Evolutionary conservation across 2,797 vertebrate species (phyloP).

Genomic region (Pterois miles): DNA sequence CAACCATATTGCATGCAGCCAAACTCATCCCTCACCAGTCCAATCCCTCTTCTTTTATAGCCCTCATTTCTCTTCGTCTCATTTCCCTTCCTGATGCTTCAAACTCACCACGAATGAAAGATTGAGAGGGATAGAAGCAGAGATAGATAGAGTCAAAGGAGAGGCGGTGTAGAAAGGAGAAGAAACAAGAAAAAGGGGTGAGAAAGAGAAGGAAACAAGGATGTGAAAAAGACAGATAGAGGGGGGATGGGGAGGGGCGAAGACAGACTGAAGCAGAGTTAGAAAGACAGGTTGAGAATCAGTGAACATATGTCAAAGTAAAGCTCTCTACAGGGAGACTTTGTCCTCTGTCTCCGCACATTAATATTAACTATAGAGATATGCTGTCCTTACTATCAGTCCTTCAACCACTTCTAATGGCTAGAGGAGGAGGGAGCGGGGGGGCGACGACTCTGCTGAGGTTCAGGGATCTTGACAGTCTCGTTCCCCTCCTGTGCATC

Average conservation of each 20-base stretch:
- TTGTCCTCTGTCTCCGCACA: slow-evolving; percentile 76
- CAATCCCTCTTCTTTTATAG: slow-evolving; percentile 40
- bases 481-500: slow-evolving; percentile 77
- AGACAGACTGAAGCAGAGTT: slow-evolving; percentile 49
- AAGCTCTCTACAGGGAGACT: slow-evolving; percentile 74
- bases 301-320: slow-evolving; percentile 75
- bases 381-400: slow-evolving; percentile 69
- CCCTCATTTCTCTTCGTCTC: slow-evolving; percentile 40
- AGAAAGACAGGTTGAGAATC: slow-evolving; percentile 57
- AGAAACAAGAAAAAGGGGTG: background rate
- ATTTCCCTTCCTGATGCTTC: slow-evolving; percentile 1
- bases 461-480: slow-evolving; percentile 79
- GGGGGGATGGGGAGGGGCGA: slow-evolving; percentile 9
- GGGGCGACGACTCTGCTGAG: slow-evolving; percentile 64
- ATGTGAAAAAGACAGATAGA: slow-evolving; percentile 43
- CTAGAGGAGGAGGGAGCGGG: slow-evolving; percentile 33
- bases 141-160: slow-evolving; percentile 1
- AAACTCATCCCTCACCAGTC: slow-evolving; percentile 30
- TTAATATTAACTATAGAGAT: slow-evolving; percentile 80
- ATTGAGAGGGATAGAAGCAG: slow-evolving; percentile 11
- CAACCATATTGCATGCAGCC: slow-evolving; percentile 38
- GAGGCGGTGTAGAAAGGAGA: background rate
- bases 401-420: slow-evolving; percentile 69
- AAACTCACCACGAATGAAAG: background rate
- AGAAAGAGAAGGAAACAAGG: slow-evolving; percentile 28